phyloP scores from a whole-genome alignment of 2,888 invertebrate genomes.

The Strigamia maritima region DNA sequence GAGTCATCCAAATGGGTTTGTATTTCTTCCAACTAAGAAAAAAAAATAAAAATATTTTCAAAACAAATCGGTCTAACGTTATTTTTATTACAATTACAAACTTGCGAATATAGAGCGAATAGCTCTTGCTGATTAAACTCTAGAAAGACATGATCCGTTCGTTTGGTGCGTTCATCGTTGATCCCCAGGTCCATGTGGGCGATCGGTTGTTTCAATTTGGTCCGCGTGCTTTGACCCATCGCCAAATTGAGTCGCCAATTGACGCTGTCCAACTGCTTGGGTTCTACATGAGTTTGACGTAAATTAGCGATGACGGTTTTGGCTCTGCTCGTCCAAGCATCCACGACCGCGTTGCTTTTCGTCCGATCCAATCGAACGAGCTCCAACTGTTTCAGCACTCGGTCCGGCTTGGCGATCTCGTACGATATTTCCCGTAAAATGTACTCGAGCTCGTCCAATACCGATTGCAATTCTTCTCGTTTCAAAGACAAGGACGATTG shows the following conservation, averaged over 20 bases:
- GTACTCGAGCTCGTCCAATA: slow-evolving; percentile 51
- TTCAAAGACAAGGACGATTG: slow-evolving; percentile 48
- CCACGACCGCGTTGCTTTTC: slow-evolving; percentile 50
- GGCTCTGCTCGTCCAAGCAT: slow-evolving; percentile 50
- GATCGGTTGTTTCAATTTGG: slow-evolving; percentile 51
- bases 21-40: slow-evolving; percentile 31
- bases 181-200: slow-evolving; percentile 50
- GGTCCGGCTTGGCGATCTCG: slow-evolving; percentile 51
- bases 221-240: slow-evolving; percentile 49
- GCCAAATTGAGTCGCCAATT: slow-evolving; percentile 52
- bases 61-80: not conserved
- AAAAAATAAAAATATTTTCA: not conserved
- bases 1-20: not conserved
- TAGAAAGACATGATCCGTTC: slow-evolving; percentile 48
- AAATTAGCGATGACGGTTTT: slow-evolving; percentile 50
- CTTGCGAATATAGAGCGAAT: slow-evolving; percentile 50
- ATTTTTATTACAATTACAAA: slow-evolving; percentile 43
- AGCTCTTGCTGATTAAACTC: slow-evolving; percentile 52
- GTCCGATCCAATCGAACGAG: slow-evolving; percentile 48
- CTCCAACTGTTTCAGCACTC: slow-evolving; percentile 49
- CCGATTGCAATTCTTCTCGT: slow-evolving; percentile 48
- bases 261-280: slow-evolving; percentile 51
- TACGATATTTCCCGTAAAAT: slow-evolving; percentile 52
- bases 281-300: slow-evolving; percentile 49
- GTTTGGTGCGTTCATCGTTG: slow-evolving; percentile 44